Evolutionary conservation across 2,797 vertebrate species (phyloP).

Genomic region (Notolepis coatsorum): DNA sequence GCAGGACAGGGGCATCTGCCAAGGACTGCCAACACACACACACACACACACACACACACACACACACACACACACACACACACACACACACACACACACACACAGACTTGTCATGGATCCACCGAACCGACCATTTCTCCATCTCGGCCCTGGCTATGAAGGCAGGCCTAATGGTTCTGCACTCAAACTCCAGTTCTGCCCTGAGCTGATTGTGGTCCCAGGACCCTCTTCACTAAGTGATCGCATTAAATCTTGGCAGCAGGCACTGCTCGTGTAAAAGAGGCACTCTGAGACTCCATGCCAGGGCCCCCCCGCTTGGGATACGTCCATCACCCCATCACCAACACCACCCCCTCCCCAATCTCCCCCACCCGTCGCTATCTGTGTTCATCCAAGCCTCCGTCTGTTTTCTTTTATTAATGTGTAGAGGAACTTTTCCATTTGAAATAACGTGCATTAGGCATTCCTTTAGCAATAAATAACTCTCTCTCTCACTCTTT

Average conservation of each 20-base stretch:
- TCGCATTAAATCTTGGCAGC: slow-evolving; percentile 57
- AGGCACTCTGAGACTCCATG: slow-evolving; percentile 47
- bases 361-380: slow-evolving; percentile 6
- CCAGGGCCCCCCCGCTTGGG: slow-evolving; percentile 44
- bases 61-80: slow-evolving; percentile 1
- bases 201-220: slow-evolving; percentile 30
- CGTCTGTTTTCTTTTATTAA: slow-evolving; percentile 56
- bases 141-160: slow-evolving; percentile 16
- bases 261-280: slow-evolving; percentile 49
- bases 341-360: neutral
- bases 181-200: slow-evolving; percentile 19
- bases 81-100: neutral
- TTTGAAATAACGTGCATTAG: slow-evolving; percentile 15
- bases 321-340: neutral
- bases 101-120: slow-evolving; percentile 27
- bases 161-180: slow-evolving; percentile 7
- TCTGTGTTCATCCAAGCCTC: slow-evolving; percentile 33
- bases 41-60: slow-evolving; percentile 16
- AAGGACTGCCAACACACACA: slow-evolving; percentile 24
- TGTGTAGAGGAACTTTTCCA: slow-evolving; percentile 9
- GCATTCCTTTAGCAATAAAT: slow-evolving; percentile 31
- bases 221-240: slow-evolving; percentile 47
- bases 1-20: neutral
- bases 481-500: neutral
- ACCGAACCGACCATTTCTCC: slow-evolving; percentile 29